phyloP scores from a whole-genome alignment of 2,888 invertebrate species.

The Drosophila suboccidentalis region DNA sequence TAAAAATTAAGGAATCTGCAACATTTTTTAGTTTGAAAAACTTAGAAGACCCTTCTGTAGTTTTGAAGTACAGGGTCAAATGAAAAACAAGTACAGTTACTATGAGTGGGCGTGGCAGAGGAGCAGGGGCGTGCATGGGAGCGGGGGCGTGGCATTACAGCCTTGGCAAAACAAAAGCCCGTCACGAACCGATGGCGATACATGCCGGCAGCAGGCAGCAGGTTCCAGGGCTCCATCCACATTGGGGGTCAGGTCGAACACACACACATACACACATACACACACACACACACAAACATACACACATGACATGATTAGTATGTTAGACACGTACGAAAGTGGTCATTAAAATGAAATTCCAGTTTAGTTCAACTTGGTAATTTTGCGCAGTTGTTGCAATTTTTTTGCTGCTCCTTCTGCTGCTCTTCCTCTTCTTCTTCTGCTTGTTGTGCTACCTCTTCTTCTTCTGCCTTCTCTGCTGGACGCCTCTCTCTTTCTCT shows the following conservation, averaged over 20 bases:
- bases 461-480: slow-evolving; percentile 10
- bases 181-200: slow-evolving; percentile 62
- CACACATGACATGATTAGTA: slow-evolving; percentile 79
- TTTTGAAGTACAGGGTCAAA: not conserved
- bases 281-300: slow-evolving; percentile 29
- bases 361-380: slow-evolving; percentile 81
- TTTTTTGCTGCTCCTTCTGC: slow-evolving; percentile 44
- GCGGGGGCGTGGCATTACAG: slow-evolving; percentile 17
- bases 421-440: not conserved
- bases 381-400: slow-evolving; percentile 81
- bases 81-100: slow-evolving; percentile 32
- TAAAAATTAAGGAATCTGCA: not conserved
- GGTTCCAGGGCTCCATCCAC: slow-evolving; percentile 22
- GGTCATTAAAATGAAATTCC: slow-evolving; percentile 84
- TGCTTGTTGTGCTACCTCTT: slow-evolving; percentile 3
- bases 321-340: slow-evolving; percentile 84
- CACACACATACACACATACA: slow-evolving; percentile 28
- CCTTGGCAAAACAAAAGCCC: slow-evolving; percentile 67
- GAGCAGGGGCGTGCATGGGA: not conserved
- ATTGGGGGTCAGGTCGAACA: slow-evolving; percentile 53
- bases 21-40: too few species aligned
- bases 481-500: not conserved
- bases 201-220: slow-evolving; percentile 45
- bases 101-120: slow-evolving; percentile 15
- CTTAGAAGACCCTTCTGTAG: not conserved